Conservation (phyloP, 2,113 vertebrate genomes). For the Albula goreensis region DNA sequence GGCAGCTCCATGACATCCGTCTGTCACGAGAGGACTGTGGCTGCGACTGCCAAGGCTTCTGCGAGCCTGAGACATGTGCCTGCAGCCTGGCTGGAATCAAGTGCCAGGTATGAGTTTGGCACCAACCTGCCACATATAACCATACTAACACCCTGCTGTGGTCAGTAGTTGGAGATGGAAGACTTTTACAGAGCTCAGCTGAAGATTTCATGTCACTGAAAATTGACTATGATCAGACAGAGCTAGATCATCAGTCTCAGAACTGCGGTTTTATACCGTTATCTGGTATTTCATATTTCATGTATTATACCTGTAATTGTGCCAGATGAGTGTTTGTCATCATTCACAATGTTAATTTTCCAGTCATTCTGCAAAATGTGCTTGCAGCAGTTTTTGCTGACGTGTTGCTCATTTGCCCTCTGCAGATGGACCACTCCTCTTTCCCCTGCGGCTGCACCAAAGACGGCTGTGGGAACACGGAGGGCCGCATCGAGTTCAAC, state of each 20-base stretch:
- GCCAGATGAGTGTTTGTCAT: not conserved
- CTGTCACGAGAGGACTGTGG: conserved; percentile 90
- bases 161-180: not conserved
- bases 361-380: too few species aligned
- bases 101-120: conserved; percentile 80
- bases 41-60: conserved; percentile 87
- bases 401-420: conserved; percentile 14
- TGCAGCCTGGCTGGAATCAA: conserved; percentile 93
- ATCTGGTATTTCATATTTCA: not conserved
- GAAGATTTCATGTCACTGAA: too few species aligned
- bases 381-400: not conserved
- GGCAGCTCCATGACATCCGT: conserved; percentile 85
- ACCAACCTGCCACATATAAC: not conserved
- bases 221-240: too few species aligned
- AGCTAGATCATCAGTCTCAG: not conserved
- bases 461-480: conserved; percentile 87
- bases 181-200: too few species aligned
- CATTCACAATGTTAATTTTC: not conserved
- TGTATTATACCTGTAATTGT: not conserved
- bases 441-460: conserved; percentile 94
- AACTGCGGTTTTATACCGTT: not conserved
- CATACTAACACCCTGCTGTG: not conserved
- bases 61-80: conserved; percentile 91
- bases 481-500: conserved; percentile 93
- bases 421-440: conserved; percentile 91